Conservation (phyloP, 2,113 vertebrate genomes). For the Epinephelus fuscoguttatus region DNA sequence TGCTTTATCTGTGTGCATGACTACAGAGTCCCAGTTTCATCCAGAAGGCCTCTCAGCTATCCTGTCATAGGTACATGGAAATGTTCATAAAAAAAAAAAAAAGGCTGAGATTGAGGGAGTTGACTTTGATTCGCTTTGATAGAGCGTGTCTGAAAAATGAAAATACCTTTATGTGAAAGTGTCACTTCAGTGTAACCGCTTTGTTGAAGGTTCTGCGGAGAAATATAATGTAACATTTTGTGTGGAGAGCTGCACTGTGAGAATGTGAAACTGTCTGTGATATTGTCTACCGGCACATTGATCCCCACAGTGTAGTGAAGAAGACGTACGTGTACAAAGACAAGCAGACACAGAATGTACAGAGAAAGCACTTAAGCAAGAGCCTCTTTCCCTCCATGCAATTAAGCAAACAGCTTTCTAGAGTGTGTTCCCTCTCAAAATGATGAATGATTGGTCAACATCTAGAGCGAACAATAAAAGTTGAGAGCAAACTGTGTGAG, state of each 20-base stretch:
- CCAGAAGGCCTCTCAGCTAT: constrained; percentile 45
- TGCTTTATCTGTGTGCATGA: constrained; percentile 37
- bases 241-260: constrained; percentile 2
- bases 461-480: constrained; percentile 44
- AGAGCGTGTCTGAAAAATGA: constrained; percentile 64
- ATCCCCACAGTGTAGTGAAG: constrained; percentile 34
- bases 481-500: constrained; percentile 51
- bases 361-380: constrained; percentile 48
- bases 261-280: constrained; percentile 35
- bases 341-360: constrained; percentile 22
- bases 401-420: constrained; percentile 55
- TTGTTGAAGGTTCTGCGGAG: constrained; percentile 28
- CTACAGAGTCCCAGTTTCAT: constrained; percentile 23
- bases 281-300: constrained; percentile 24
- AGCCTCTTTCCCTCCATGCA: constrained; percentile 41
- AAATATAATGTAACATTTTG: constrained; percentile 37
- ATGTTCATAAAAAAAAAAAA: constrained; percentile 34
- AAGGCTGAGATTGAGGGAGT: constrained; percentile 37
- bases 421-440: constrained; percentile 28
- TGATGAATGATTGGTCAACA: constrained; percentile 69
- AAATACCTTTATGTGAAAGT: constrained; percentile 60
- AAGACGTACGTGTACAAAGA: constrained; percentile 34
- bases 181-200: constrained; percentile 57
- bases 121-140: constrained; percentile 67
- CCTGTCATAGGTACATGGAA: constrained; percentile 54